These are phyloP conservation scores for Lepus europaeus DNA, from an alignment of 2,113 vertebrate genomes.

Conservation along the genomic window DNA sequence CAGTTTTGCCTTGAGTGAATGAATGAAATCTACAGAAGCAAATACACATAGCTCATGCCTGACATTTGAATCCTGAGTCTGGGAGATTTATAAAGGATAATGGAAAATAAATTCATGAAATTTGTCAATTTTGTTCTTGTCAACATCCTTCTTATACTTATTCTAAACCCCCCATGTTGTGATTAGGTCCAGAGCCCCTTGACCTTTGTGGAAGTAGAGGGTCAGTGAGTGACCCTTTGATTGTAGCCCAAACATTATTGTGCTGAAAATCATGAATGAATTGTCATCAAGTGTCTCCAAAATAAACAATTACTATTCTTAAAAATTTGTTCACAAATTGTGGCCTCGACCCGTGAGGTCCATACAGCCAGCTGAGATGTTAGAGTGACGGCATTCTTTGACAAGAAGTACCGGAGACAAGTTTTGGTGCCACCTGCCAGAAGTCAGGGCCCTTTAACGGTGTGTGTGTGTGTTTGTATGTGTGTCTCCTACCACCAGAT, in stretches of 20 bases:
- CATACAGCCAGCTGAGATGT: too few species aligned
- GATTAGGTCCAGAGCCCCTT: not conserved
- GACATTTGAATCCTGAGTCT: slow-evolving; percentile 28
- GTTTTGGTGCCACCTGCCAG: too few species aligned
- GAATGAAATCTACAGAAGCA: not conserved
- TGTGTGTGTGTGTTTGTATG: too few species aligned
- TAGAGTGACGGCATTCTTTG: too few species aligned
- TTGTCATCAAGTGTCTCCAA: not conserved
- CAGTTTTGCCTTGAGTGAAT: not conserved
- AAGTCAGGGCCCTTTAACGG: too few species aligned
- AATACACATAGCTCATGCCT: not conserved
- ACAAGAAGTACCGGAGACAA: too few species aligned
- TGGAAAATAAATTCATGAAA: slow-evolving; percentile 24
- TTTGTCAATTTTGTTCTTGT: not conserved
- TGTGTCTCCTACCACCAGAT: too few species aligned
- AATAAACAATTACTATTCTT: slow-evolving; percentile 16
- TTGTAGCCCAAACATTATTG: not conserved
- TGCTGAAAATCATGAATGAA: not conserved
- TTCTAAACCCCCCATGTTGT: not conserved
- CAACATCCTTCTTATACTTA: not conserved
- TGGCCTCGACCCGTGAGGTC: too few species aligned
- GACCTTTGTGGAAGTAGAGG: not conserved
- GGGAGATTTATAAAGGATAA: slow-evolving; percentile 22
- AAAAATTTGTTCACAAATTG: not conserved
- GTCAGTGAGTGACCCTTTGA: not conserved